Evolutionary conservation across 2,797 vertebrate genomes (phyloP).

Genomic region (Chloroceryle inda): DNA sequence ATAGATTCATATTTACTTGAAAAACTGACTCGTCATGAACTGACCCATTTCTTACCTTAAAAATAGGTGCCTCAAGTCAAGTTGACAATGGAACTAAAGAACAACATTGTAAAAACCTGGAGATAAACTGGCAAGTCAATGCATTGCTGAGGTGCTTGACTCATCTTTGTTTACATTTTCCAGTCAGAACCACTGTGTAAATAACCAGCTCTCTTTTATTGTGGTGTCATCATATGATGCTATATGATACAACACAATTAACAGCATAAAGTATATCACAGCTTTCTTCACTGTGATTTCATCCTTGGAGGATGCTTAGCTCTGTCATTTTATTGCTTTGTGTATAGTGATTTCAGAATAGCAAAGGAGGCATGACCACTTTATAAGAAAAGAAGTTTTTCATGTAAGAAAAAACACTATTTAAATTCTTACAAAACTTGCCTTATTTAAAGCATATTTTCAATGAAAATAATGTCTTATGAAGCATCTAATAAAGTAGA

Average conservation of each 20-base stretch:
- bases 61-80: conserved; percentile 52
- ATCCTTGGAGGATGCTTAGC: conserved; percentile 64
- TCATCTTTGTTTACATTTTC: conserved; percentile 72
- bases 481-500: conserved; percentile 45
- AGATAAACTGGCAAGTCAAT: conserved; percentile 11
- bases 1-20: conserved; percentile 13
- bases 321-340: conserved; percentile 61
- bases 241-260: conserved; percentile 26
- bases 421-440: conserved; percentile 56
- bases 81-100: background rate
- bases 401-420: background rate
- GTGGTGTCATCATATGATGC: conserved; percentile 38
- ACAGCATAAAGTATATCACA: conserved; percentile 50
- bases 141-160: conserved; percentile 50
- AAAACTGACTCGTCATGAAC: background rate
- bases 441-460: conserved; percentile 75
- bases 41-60: conserved; percentile 33
- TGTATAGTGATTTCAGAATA: conserved; percentile 40
- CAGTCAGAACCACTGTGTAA: conserved; percentile 69
- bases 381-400: conserved; percentile 9
- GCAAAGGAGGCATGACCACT: conserved; percentile 26
- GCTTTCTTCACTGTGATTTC: conserved; percentile 72
- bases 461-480: conserved; percentile 66
- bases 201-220: conserved; percentile 60
- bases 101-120: background rate